Base-by-base conservation (phyloP, 2,797 vertebrate species). In the Malurus splendens region DNA sequence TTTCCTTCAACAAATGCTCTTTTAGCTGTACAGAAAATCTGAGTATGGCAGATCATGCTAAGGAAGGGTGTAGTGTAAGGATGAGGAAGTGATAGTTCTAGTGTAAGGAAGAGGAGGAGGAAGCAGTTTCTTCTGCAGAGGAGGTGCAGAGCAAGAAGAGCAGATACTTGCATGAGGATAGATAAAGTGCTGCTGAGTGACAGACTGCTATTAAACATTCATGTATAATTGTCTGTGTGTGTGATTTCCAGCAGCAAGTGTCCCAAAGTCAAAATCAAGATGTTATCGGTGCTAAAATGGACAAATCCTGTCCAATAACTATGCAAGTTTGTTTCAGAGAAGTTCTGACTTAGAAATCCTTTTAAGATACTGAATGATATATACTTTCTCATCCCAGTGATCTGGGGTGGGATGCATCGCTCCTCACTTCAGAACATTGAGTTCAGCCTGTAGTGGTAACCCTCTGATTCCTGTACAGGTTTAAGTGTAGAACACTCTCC, bases 21-120 rank as follows among this genome's bases (percentile, higher is more conserved):
- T 14, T 61, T 64, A 74, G 12, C 7, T 64, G 5, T 48, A 74
- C 10, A 36, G 13, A 60, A 76, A 42, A 45, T 2, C 9, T 67
- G 22, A 47, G 2, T n/a, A 16, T 9, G 10, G 3, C 24, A 55
- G 16, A 25, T 50, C 14, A 42, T 2, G 0, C 38, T 30, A 56
- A 70, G 12, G 9, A 61, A 65, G 12, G 3, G 27, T 38, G 12
- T 32, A 32, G 32, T 32, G 32, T 32, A 32, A 32, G 5, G 8
- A 9, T 24, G 20, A 14, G 8, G 5, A 62, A 74, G 13, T 24
- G 38, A 25, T 32, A 44, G 7, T 10, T 71, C 4, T 6, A 32
- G 6, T 9, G 5, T 25, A 38, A 77, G 12, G 48, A 64, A 33
- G 12, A 73, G 9, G 11, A 70, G 24, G 7, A 68, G 9, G 14